Conservation (phyloP, 2,113 vertebrate genomes). For the Heterotilapia buettikoferi region DNA sequence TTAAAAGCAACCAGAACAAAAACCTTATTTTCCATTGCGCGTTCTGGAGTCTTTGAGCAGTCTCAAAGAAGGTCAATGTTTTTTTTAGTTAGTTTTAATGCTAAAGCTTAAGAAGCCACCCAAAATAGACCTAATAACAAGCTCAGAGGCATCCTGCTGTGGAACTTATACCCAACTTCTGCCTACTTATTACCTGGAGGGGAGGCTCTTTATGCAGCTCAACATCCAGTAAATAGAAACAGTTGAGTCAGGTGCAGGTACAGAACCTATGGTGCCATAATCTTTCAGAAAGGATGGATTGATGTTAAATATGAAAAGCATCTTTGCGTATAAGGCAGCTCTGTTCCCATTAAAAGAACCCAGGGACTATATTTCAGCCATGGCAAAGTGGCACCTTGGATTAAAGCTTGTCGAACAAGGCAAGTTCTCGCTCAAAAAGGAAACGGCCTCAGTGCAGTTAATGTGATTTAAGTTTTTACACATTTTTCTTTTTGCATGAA, state of each 20-base stretch:
- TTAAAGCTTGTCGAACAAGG: background rate
- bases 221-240: background rate
- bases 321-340: background rate
- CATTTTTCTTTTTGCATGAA: background rate
- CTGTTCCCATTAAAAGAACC: background rate
- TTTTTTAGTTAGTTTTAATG: background rate
- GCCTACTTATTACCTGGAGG: background rate
- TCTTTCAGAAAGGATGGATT: background rate
- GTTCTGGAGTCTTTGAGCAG: background rate
- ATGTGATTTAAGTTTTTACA: conserved; percentile 22
- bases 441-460: background rate
- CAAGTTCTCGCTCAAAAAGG: background rate
- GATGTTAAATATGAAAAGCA: background rate
- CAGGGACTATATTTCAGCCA: background rate
- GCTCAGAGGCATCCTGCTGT: background rate
- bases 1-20: background rate
- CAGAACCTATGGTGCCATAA: background rate
- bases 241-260: background rate
- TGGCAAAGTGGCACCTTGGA: background rate
- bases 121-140: background rate
- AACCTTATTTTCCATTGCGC: background rate
- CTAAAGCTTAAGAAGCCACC: background rate
- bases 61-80: background rate
- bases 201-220: background rate
- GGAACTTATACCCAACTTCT: background rate